A percentile compares a stretch with the other conserved stretches of the same genome.
phyloP scores from a whole-genome alignment of 2,113 vertebrate genomes.

The Catharus bicknelli region DNA sequence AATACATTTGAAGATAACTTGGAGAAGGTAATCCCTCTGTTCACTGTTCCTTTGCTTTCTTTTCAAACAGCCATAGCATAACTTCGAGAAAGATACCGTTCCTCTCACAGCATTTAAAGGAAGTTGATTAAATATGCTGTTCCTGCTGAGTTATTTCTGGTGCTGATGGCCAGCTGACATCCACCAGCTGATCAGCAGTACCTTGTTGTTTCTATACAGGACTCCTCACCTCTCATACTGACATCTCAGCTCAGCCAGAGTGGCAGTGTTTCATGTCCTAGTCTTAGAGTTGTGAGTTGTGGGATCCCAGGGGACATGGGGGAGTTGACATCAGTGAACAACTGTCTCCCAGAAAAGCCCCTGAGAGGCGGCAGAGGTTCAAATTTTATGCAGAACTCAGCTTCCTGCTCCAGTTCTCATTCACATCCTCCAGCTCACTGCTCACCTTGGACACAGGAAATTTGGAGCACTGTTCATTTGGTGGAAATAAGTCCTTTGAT shows the following conservation, averaged over 20 bases:
- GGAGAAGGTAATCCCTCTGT: background rate
- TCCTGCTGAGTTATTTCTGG: background rate
- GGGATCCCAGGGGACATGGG: rapidly evolving
- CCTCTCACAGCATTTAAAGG: background rate
- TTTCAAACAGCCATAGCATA: background rate
- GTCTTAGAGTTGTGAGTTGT: background rate
- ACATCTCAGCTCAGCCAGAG: background rate
- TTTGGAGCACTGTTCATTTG: background rate
- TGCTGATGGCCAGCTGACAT: background rate
- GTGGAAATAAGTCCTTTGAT: background rate
- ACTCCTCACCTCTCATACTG: background rate
- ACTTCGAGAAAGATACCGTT: background rate
- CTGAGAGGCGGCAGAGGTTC: background rate
- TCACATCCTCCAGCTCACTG: background rate
- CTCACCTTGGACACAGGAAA: background rate
- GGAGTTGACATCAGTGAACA: background rate
- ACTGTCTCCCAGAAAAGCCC: background rate
- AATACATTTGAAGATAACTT: background rate
- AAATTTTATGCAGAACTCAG: background rate
- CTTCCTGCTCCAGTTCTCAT: background rate
- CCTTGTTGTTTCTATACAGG: background rate
- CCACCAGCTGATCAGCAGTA: background rate
- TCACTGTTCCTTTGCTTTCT: background rate
- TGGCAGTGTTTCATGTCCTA: background rate
- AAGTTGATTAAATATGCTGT: background rate